Evolutionary conservation across 2,797 vertebrate genomes (phyloP), one percentile per base, ranked within the genome.

Genomic region (Crypturellus tataupa): DNA sequence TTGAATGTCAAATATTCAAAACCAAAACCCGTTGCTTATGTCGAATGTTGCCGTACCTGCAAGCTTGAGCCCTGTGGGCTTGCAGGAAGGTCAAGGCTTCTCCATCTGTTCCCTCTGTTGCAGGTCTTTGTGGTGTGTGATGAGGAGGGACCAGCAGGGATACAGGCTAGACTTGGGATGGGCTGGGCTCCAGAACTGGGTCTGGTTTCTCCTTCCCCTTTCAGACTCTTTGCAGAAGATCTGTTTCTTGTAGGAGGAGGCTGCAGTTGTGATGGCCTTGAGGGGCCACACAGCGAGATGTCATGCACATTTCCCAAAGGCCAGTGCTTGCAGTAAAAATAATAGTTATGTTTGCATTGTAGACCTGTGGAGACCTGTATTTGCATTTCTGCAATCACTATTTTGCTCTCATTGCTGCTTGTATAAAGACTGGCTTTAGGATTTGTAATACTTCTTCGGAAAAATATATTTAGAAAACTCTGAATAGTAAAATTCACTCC

Each of bases 221-320:
- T 56, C 7, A 44, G 63, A 9, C 68, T 40, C 18, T 59, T 9
- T 47, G 37, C 6, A 51, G 58, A 60, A 42, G 31, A 51, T 18
- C 62, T 2, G 1, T 15, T 31, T 62, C 72, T 86, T 0, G 0
- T 25, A 65, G 47, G 33, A 24, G 8, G 6, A 35, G 56, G 21
- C 31, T n/a, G 63, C 12, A 31, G 51, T 39, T 0, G 0, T 60
- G 60, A 5, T 89, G 47, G 53, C 10, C 53, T 4, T 10, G 3
- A 37, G 31, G 14, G 9, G n/a, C 16, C 62, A 19, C 23, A 16
- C 2, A 4, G 27, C 31, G 24, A 17, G 29, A 5, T 51, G 31
- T n/a, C 9, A 4, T 18, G 33, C 35, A 7, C 2, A 0, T 46
- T 72, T 89, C 27, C 59, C 40, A 44, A 44, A 49, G 67, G 7